These are phyloP conservation scores for Zele albiditarsus DNA, from an alignment of 2,888 invertebrate genomes.

Conservation along the genomic window DNA sequence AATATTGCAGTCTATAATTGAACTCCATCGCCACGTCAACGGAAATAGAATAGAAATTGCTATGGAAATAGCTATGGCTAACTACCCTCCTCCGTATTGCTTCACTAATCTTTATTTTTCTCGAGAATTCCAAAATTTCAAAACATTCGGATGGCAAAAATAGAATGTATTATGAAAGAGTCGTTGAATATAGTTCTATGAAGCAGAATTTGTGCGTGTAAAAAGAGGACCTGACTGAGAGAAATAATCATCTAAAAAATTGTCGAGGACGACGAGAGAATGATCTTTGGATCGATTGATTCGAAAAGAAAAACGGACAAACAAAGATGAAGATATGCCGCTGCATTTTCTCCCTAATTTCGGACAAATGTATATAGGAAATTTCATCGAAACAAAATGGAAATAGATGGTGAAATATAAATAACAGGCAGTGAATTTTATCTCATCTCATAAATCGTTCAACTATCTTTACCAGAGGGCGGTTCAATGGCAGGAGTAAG, in stretches of 20 bases:
- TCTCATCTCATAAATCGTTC: constrained; percentile 28
- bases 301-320: too few relatives aligned
- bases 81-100: constrained; percentile 39
- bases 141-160: neutral
- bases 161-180: neutral
- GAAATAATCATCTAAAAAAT: too few relatives aligned
- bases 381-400: too few relatives aligned
- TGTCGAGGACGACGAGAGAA: too few relatives aligned
- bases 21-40: constrained; percentile 68
- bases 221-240: too few relatives aligned
- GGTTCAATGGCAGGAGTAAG: too few relatives aligned
- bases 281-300: too few relatives aligned
- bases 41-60: constrained; percentile 71
- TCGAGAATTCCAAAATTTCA: constrained; percentile 33
- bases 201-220: too few relatives aligned
- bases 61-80: constrained; percentile 63
- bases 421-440: constrained; percentile 18
- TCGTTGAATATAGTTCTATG: too few relatives aligned
- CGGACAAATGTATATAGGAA: too few relatives aligned
- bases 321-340: too few relatives aligned
- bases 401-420: neutral
- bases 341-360: too few relatives aligned
- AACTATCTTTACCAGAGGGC: neutral
- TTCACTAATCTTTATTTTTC: constrained; percentile 35
- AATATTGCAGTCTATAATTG: constrained; percentile 70